Evolutionary conservation across 2,888 invertebrate genomes (phyloP), one percentile per base, ranked within the genome.

Genomic region (Pyrochroa serraticornis): DNA sequence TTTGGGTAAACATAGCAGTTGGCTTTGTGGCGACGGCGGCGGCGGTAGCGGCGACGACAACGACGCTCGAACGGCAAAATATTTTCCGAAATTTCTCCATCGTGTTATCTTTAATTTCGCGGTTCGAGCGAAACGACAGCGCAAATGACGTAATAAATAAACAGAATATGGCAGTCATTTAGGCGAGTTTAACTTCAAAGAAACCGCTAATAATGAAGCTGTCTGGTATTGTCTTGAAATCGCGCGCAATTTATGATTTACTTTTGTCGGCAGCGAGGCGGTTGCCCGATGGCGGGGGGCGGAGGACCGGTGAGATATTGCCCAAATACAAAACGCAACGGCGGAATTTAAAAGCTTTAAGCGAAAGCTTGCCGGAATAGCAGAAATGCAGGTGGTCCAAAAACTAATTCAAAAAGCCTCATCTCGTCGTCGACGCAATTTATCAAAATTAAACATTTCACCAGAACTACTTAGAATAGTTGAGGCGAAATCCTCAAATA

Each of bases 1-100:
- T 71, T 71, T 69, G 67, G 65, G 69, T 70, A 71, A 72, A 72
- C 68, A 72, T 63, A 61, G 68, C 22, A 22, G 22, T 22, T 22
- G 22, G 22, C 22, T 60, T 70, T 68, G 67, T 70, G 69, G 67
- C 49, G 34, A 31, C 8, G 33, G 42, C 30, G 45, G 44, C 31
- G 44, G 44, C 9, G 38, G 38, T 38, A 9, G 7, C 13, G 5
- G 32, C 7, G 12, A n/a, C 14, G 43, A 7, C 9, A 7, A 22
- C 14, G 9, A n/a, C 14, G 14, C 32, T 45, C 34, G 34, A 34
- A 47, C 36, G 32, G 36, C 13, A 35, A 37, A 47, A 47, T 47
- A 47, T 47, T 47, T 47, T 36, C 36, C 47, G 37, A 37, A 47
- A 37, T 47, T 47, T 47, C 36, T 46, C 43, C 12, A 12, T 32